Base-by-base conservation (phyloP, 2,113 vertebrate species). In the Psophia crepitans region DNA sequence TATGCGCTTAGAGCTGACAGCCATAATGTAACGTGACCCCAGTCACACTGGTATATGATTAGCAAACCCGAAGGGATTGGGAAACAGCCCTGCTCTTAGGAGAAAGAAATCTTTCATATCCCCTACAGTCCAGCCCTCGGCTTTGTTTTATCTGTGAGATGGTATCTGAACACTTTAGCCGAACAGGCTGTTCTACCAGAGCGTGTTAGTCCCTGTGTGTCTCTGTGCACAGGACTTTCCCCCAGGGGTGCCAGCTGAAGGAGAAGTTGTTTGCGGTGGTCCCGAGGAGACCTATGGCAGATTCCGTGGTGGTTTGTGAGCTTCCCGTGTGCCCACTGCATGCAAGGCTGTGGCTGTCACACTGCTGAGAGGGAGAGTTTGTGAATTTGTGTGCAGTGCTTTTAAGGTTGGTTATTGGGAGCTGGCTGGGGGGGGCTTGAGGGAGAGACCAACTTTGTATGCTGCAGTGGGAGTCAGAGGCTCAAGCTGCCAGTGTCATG, bases 11-110 rank as follows among this genome's bases (percentile, higher is more conserved):
- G 56, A 80, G 60, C 92, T 95, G 93, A 94, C 95, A 96, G 89
- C 87, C 84, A 80, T 43, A 77, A 92, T 46, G 85, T 91, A 96
- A 97, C 41, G 75, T 96, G 96, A 95, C 95, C 93, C 92, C 79
- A 96, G 93, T 64, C 95, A 88, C 66, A 63, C 2, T 94, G 95
- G 85, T 88, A 96, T 96, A 94, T 93, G 95, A 96, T 96, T 96
- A 95, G 88, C 12, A 7, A 97, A 93, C 10, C 21, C 3, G 1
- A 49, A 69, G 80, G 87, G 70, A 94, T 17, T 87, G 79, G 79
- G 88, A 86, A 95, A 88, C 82, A 90, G 88, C 75, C 58, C 54
- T 84, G 82, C 92, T 88, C 63, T 70, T 58, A 88, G 79, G 79
- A 96, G 79, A 95, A 95, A 92, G 77, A 91, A 87, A 96, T 96